These are phyloP conservation scores for Clinocottus analis DNA, from an alignment of 2,113 vertebrate species.

Conservation along the genomic window DNA sequence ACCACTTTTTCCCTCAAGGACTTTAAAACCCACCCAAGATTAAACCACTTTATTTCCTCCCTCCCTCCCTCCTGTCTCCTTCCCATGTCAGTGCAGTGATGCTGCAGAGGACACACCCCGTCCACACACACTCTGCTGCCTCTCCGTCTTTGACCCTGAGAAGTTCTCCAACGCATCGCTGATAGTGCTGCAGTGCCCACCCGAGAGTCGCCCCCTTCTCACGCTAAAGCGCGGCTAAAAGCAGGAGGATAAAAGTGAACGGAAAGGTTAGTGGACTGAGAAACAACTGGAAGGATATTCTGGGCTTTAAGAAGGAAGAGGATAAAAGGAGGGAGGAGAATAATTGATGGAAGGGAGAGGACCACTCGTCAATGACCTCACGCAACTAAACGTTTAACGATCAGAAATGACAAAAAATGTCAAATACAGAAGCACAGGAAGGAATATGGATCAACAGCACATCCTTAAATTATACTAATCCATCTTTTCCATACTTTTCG, in stretches of 20 bases:
- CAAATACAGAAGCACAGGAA: constrained; percentile 19
- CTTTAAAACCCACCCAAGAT: constrained; percentile 48
- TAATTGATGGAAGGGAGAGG: constrained; percentile 44
- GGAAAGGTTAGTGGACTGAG: constrained; percentile 23
- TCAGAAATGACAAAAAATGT: constrained; percentile 30
- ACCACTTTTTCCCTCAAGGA: constrained; percentile 44
- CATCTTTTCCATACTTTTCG: neutral
- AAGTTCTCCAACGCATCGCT: constrained; percentile 62
- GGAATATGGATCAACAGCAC: neutral
- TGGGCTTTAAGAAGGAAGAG: too few relatives aligned
- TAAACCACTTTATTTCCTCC: constrained; percentile 49
- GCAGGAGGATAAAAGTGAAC: neutral
- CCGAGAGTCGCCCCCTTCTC: constrained; percentile 24
- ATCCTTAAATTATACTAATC: neutral
- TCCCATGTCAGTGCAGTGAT: constrained; percentile 56
- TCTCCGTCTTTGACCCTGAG: constrained; percentile 64
- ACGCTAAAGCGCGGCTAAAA: neutral
- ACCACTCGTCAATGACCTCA: constrained; percentile 39
- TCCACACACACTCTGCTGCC: constrained; percentile 51
- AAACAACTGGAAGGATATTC: constrained; percentile 13
- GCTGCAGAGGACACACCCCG: constrained; percentile 83
- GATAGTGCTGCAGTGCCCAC: constrained; percentile 73
- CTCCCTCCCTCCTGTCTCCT: constrained; percentile 32
- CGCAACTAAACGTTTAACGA: constrained; percentile 41
- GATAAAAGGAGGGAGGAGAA: constrained; percentile 1